Evolutionary conservation across 2,888 invertebrate genomes (phyloP).

Genomic region (Julus scanicus): DNA sequence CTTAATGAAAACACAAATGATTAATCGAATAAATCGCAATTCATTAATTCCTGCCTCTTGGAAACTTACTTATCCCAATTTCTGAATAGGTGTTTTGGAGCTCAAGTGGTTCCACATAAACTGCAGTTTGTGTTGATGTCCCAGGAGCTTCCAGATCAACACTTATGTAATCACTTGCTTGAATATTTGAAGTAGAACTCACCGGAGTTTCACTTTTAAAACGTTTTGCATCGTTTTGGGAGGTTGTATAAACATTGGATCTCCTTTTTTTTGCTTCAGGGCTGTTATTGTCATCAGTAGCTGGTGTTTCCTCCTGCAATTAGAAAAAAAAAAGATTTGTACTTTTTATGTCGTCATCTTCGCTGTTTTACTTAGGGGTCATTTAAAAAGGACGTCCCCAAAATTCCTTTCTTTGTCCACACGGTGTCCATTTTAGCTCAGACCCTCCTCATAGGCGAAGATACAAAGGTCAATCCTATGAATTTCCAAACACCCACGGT

Average conservation of each 20-base stretch:
- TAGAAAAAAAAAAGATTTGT: not conserved
- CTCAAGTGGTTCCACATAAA: not conserved
- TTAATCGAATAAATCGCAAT: not conserved
- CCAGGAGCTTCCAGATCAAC: not conserved
- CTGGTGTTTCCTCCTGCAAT: not conserved
- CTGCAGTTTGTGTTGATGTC: not conserved
- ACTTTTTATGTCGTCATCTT: no score
- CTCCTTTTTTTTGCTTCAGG: not conserved
- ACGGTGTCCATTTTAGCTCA: no score
- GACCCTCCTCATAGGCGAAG: no score
- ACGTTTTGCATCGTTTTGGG: not conserved
- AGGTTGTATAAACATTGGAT: no score
- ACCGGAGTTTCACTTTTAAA: constrained; percentile 3
- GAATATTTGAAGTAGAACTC: not conserved
- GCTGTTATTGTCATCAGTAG: not conserved
- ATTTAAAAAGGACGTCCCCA: no score
- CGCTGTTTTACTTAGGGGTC: no score
- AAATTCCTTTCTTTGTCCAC: no score
- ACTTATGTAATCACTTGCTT: not conserved
- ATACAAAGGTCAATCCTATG: no score
- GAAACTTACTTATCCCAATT: not conserved
- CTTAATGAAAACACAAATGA: not conserved
- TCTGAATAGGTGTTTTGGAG: not conserved
- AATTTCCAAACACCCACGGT: no score
- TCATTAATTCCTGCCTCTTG: no score